phyloP scores from a whole-genome alignment of 2,113 vertebrate species.

The Grammomys surdaster region DNA sequence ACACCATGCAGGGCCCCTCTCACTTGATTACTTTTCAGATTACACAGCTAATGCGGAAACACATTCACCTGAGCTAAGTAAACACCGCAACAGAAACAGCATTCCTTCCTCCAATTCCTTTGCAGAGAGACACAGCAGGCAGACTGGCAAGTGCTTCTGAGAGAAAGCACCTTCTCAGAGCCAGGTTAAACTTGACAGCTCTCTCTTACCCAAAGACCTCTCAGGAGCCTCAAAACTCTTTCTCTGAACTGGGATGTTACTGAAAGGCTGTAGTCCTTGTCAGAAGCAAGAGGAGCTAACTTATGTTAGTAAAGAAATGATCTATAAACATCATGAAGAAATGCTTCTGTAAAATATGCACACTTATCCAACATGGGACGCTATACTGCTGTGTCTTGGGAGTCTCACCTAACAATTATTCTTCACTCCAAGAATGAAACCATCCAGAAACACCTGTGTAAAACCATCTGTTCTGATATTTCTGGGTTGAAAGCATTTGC shows the following conservation, averaged over 20 bases:
- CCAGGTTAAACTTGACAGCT: background rate
- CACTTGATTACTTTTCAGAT: constrained; percentile 32
- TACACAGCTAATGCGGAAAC: background rate
- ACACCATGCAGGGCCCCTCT: background rate
- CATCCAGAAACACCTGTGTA: background rate
- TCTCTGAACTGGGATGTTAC: background rate
- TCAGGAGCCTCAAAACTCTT: background rate
- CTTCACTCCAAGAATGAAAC: background rate
- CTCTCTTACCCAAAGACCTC: background rate
- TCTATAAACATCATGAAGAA: background rate
- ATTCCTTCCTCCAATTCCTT: background rate
- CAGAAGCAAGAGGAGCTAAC: constrained; percentile 38
- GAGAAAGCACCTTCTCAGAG: background rate
- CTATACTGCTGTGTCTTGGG: background rate
- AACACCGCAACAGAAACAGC: background rate
- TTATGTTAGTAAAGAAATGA: background rate
- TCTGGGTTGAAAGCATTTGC: background rate
- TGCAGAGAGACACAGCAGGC: background rate
- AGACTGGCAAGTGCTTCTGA: background rate
- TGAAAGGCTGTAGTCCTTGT: constrained; percentile 25
- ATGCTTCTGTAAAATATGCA: background rate
- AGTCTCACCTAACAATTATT: background rate
- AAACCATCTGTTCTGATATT: too few species aligned
- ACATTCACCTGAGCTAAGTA: background rate
- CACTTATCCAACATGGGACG: background rate